Evolutionary conservation across 2,797 vertebrate species (phyloP).

Genomic region (Amazona finschi): DNA sequence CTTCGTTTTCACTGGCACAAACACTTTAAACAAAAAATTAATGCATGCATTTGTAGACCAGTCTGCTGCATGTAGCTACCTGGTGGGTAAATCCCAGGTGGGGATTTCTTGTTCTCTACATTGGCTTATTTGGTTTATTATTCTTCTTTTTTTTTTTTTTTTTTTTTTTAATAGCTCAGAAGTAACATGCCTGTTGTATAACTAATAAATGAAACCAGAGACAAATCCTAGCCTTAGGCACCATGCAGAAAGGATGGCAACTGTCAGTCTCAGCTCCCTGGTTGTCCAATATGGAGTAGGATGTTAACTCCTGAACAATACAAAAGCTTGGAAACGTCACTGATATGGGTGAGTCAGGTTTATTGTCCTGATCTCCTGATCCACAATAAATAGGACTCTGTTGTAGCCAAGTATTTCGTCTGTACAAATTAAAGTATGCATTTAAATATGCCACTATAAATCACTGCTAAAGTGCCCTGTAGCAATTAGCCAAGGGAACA

Average conservation of each 20-base stretch:
- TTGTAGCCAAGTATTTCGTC: not conserved
- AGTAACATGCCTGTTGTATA: slow-evolving; percentile 48
- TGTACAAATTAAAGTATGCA: not conserved
- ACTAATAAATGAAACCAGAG: slow-evolving; percentile 45
- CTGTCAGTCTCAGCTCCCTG: not conserved
- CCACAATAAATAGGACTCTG: not conserved
- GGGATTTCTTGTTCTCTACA: not conserved
- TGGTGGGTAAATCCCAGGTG: not conserved
- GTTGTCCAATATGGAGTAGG: slow-evolving; percentile 1
- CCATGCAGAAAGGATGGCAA: not conserved
- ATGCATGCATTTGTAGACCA: not conserved
- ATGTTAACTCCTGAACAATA: slow-evolving; percentile 22
- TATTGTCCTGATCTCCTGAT: not conserved
- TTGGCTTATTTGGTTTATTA: not conserved
- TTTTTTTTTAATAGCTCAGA: not conserved
- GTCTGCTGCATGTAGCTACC: not conserved
- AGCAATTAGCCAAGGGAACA: not conserved
- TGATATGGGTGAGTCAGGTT: not conserved
- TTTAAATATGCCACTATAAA: not conserved
- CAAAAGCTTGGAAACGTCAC: slow-evolving; percentile 32
- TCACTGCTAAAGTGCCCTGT: not conserved
- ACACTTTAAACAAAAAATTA: slow-evolving; percentile 28
- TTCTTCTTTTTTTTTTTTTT: not conserved
- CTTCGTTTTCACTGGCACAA: not conserved
- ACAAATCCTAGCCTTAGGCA: slow-evolving; percentile 29